Evolutionary conservation across 1,140 invertebrate species (phyloP), one percentile per base, ranked within the genome.

Genomic region (Coptotermes formosanus): DNA sequence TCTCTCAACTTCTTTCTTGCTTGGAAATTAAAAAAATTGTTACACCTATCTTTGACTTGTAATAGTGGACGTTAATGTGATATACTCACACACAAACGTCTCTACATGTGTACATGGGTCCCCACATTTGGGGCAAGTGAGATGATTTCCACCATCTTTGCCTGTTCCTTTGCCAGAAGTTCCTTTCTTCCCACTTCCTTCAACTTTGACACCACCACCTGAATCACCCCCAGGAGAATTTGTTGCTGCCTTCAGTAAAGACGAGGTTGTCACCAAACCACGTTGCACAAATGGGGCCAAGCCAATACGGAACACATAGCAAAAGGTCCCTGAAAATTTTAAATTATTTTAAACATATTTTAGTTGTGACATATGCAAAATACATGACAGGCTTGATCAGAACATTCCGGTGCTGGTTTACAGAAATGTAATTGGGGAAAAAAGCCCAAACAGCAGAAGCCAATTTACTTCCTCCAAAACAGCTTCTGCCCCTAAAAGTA

Each of bases 91-190:
- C 88, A 99, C 97, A 93, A 99, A 98, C 14, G 97, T 98, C 92
- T 98, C 98, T 85, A 99, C 97, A 91, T 98, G 97, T 23, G 97
- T 98, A 91, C 97, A 98, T 85, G 97, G 96, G 92, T 98, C 97
- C 0, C 97, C 98, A 92, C 98, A 99, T 91, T 98, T 98, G 14
- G 98, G 98, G 90, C 98, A 99, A 43, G 94, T 94, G 1, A 97
- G 92, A 9, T 95, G 95, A 87, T 93, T 93, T 86, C 92, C 91
- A 43, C 93, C 92, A 81, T 91, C 91, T 59, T 90, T 90, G 64
- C 91, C 91, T 59, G 88, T 88, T 55, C 88, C 87, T 81, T 88
- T 87, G 12, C 88, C 87, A 52, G 88, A 87, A n/a, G 87, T 83
- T 16, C 88, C 87, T 64, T 87, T 87, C 75, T 88, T 88, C 64